These are phyloP conservation scores for Colaptes auratus DNA, from an alignment of 2,113 vertebrate species.

Conservation along the genomic window DNA sequence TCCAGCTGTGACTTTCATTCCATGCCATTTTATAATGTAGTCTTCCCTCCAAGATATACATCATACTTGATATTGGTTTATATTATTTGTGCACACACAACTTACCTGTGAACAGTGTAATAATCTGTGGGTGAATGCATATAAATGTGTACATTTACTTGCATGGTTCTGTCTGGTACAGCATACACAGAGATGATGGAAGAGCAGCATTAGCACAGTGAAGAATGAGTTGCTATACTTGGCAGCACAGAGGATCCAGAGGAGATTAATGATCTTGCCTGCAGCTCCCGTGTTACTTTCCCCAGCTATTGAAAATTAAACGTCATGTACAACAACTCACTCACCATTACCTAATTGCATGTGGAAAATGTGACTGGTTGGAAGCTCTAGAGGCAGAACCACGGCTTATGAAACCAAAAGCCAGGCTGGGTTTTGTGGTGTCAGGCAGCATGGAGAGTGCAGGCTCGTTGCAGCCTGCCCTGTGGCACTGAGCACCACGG, in stretches of 20 bases:
- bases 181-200: slow-evolving; percentile 28
- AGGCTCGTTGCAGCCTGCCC: not conserved
- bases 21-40: not conserved
- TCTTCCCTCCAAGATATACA: not conserved
- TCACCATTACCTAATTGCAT: slow-evolving; percentile 68
- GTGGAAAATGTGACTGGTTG: slow-evolving; percentile 56
- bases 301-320: slow-evolving; percentile 62
- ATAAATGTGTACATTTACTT: slow-evolving; percentile 11
- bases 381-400: slow-evolving; percentile 52
- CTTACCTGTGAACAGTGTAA: slow-evolving; percentile 10
- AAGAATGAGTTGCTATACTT: slow-evolving; percentile 71
- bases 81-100: not conserved
- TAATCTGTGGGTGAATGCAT: slow-evolving; percentile 50
- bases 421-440: not conserved
- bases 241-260: slow-evolving; percentile 63
- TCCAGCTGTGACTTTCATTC: not conserved
- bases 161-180: slow-evolving; percentile 21
- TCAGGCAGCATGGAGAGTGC: not conserved
- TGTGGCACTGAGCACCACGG: not conserved
- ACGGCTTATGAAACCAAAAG: not conserved
- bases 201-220: slow-evolving; percentile 41
- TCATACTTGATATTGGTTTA: not conserved
- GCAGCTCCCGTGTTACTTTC: slow-evolving; percentile 49
- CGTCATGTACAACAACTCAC: slow-evolving; percentile 38
- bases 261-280: slow-evolving; percentile 68